Percentiles rank a stretch among this genome's conserved stretches.
Evolutionary conservation across 2,797 vertebrate genomes (phyloP).

Genomic region (Hyperoplus lanceolatus): DNA sequence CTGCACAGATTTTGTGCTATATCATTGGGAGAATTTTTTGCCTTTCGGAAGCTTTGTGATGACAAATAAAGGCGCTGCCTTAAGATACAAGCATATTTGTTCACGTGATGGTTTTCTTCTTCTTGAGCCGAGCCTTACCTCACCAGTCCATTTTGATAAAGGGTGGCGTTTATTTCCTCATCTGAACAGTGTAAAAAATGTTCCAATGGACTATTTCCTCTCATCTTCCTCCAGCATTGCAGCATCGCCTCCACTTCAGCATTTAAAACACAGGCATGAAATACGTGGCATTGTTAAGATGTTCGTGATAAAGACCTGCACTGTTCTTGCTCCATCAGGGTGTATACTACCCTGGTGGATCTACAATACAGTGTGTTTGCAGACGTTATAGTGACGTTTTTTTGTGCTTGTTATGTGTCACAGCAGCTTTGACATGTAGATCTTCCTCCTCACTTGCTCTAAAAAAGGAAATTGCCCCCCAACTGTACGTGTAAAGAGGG

Average conservation of each 20-base stretch:
- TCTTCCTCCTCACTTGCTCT: not conserved
- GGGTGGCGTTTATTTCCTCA: slow-evolving; percentile 83
- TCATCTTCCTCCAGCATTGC: slow-evolving; percentile 40
- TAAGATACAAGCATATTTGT: slow-evolving; percentile 96
- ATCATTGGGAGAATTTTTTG: slow-evolving; percentile 87
- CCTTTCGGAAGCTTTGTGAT: slow-evolving; percentile 92
- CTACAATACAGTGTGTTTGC: slow-evolving; percentile 2
- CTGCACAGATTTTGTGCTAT: slow-evolving; percentile 78
- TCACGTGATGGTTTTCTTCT: slow-evolving; percentile 97
- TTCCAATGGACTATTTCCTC: slow-evolving; percentile 63
- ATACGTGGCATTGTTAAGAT: not conserved
- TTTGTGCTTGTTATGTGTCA: not conserved
- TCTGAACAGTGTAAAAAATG: slow-evolving; percentile 74
- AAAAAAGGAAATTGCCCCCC: not conserved
- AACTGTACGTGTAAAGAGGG: not conserved
- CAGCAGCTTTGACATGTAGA: not conserved
- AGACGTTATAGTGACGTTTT: not conserved
- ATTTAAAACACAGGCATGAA: slow-evolving; percentile 29
- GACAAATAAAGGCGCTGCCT: slow-evolving; percentile 97
- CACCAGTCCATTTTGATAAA: slow-evolving; percentile 87
- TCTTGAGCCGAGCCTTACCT: slow-evolving; percentile 86
- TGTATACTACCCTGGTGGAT: too few species aligned
- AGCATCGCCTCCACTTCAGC: slow-evolving; percentile 33
- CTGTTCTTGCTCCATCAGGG: too few species aligned
- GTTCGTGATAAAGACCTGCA: slow-evolving; percentile 20